Conservation (phyloP, 1,140 invertebrate species). For the Copidosoma floridanum region DNA sequence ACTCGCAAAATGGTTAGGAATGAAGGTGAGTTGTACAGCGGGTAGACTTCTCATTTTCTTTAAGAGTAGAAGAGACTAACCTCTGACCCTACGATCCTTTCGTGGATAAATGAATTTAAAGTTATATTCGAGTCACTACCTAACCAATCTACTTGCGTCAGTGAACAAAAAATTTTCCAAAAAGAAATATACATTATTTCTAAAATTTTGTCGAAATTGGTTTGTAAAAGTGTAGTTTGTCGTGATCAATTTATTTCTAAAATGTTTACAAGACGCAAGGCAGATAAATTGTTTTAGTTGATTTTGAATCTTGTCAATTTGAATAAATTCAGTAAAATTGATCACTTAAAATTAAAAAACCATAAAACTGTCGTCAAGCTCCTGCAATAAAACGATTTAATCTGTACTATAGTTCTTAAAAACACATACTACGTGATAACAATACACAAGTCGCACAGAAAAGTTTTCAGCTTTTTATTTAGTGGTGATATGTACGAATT, state of each 20-base stretch:
- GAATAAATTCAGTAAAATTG: background rate
- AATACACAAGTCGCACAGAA: background rate
- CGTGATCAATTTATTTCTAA: background rate
- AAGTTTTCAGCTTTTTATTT: background rate
- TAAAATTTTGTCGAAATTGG: no score
- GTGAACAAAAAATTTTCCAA: no score
- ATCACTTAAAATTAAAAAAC: background rate
- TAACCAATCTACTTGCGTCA: no score
- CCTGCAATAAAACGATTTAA: background rate
- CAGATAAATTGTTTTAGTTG: background rate
- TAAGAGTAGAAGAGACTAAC: no score
- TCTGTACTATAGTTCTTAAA: background rate
- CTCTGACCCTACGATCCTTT: background rate
- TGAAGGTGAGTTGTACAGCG: no score
- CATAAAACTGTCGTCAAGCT: background rate
- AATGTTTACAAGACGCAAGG: background rate
- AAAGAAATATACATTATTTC: no score
- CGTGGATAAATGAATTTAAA: background rate
- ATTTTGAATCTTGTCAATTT: background rate
- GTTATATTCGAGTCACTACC: background rate
- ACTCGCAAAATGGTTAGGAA: no score
- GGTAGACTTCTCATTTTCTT: no score
- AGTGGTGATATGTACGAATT: background rate
- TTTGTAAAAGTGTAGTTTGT: background rate
- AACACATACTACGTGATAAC: background rate